phyloP scores from a whole-genome alignment of 2,113 vertebrate species.

The Urocolius indicus region DNA sequence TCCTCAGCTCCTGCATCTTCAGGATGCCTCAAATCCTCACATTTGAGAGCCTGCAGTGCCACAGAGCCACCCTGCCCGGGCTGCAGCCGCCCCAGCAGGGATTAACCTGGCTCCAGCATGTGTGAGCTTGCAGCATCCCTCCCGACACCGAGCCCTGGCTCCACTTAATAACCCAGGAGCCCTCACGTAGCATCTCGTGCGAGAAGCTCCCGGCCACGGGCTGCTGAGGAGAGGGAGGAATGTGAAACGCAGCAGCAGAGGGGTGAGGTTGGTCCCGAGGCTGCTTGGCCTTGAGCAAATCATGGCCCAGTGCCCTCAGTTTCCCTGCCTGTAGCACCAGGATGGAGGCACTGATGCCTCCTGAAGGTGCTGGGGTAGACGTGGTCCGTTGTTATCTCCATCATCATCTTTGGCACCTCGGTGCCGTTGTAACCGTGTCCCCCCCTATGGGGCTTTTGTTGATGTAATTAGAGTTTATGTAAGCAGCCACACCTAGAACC shows the following conservation, averaged over 20 bases:
- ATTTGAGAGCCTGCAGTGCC: fast-evolving
- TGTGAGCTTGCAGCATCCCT: neutral
- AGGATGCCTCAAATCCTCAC: neutral
- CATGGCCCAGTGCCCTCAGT: neutral
- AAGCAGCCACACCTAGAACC: neutral
- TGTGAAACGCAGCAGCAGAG: neutral
- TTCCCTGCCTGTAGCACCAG: neutral
- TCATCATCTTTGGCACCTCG: neutral
- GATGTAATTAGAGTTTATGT: neutral
- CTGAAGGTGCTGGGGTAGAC: neutral
- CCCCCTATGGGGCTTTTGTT: neutral
- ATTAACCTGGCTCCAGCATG: neutral
- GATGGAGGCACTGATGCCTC: fast-evolving
- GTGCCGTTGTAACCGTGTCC: neutral
- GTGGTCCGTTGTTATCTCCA: fast-evolving
- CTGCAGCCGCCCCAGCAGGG: neutral
- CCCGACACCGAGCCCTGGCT: neutral
- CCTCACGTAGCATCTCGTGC: neutral
- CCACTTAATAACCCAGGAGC: neutral
- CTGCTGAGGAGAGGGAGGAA: neutral
- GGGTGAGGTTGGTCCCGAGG: neutral
- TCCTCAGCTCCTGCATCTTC: neutral
- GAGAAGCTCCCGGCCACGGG: neutral
- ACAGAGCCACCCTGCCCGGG: neutral
- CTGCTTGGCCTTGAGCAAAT: neutral